Base-by-base conservation (phyloP, 1,140 invertebrate species). In the Coptotermes formosanus region DNA sequence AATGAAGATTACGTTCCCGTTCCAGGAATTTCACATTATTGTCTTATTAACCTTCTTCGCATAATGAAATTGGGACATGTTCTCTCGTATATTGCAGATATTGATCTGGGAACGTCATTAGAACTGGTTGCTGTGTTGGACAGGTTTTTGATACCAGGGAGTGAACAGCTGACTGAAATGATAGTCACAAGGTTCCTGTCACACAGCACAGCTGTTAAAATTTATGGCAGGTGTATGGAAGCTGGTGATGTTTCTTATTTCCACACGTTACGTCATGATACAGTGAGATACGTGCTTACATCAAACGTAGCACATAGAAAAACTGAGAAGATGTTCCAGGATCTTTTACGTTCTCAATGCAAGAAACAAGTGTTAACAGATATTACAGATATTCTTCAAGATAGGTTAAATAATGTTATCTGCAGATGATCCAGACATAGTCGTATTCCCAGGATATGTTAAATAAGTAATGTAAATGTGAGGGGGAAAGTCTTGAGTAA, bases 91-190 rank as follows among this genome's bases (percentile, higher is more conserved):
- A 12, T 84, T 8, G 48, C 83, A 14, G 52, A 16, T 84, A 45
- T 86, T n/a, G 52, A 81, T 52, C 64, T 86, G 4, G n/a, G 25
- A 16, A 82, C 45, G 14, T 43, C 85, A 23, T 32, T 86, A 23
- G 85, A 86, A 21, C 75, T 86, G 3, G 19, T 82, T 1, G 44
- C 32, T 21, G 75, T 82, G 16, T 38, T 86, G 23, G 85, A 86
- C 30, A 45, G 85, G 81, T 86, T 86, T 38, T 44, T 86, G 43
- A 23, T 86, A 25, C 38, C 64, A n/a, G 85, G 85, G 9, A 25
- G 75, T 82, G 75, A 86, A 55, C 44, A 82, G 11, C 19, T 86
- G 44, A n/a, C n/a, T 82, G 43, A 82, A 1, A n/a, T 86, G 30
- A 86, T 86, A n/a, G 81, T 86, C 1, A 25, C 45, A 2, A 21